These are phyloP conservation scores for Drosophila ananassae DNA, from an alignment of 1,140 invertebrate genomes.

Conservation along the genomic window DNA sequence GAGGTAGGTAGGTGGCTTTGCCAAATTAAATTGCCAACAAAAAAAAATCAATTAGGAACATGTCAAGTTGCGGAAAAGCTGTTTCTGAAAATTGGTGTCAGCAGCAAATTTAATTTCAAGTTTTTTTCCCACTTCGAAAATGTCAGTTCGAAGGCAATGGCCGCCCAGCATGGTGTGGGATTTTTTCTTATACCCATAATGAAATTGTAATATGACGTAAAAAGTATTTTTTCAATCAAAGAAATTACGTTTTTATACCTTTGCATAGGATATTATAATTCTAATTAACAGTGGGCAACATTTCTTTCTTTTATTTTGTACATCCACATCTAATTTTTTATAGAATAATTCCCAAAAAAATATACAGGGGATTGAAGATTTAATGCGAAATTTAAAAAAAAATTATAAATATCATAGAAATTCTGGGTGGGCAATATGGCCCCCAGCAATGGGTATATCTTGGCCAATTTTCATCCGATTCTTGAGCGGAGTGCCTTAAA, in stretches of 20 bases:
- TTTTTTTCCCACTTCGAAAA: constrained; percentile 23
- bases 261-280: no score
- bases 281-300: no score
- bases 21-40: constrained; percentile 80
- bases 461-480: no score
- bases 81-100: constrained; percentile 78
- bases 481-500: no score
- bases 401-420: no score
- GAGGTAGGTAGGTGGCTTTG: constrained; percentile 56
- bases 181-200: background rate
- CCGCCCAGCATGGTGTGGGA: constrained; percentile 1
- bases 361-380: no score
- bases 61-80: constrained; percentile 81
- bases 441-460: no score
- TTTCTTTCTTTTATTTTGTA: no score
- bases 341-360: no score
- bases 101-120: constrained; percentile 76
- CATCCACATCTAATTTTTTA: no score
- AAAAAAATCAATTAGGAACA: constrained; percentile 82
- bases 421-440: no score
- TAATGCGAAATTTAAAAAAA: no score
- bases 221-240: background rate
- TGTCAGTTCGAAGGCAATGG: constrained; percentile 11
- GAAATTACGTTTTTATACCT: background rate
- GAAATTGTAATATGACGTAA: background rate